phyloP scores from a whole-genome alignment of 2,797 vertebrate species.

The Poliocrania exsul region DNA sequence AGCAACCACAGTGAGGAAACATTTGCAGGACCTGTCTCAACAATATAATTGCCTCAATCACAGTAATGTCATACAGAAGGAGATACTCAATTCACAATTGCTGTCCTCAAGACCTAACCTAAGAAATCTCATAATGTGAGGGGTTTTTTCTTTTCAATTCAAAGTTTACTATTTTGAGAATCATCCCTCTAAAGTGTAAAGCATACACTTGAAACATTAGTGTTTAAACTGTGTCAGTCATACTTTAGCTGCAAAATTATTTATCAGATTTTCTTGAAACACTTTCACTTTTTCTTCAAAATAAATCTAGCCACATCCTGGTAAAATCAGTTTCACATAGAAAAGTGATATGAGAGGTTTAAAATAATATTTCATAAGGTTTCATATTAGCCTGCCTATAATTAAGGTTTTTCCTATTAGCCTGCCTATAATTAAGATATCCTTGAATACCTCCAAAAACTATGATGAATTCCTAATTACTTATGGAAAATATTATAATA shows the following conservation, averaged over 20 bases:
- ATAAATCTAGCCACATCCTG: background rate
- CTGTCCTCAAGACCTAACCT: background rate
- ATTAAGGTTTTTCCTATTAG: background rate
- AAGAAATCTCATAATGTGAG: background rate
- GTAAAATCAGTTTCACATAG: background rate
- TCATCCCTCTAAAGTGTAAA: background rate
- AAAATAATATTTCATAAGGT: background rate
- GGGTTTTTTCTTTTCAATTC: background rate
- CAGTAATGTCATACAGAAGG: background rate
- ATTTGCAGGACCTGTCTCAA: constrained; percentile 53
- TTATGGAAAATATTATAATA: background rate
- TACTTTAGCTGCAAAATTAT: background rate
- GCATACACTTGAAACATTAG: background rate
- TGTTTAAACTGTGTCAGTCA: background rate
- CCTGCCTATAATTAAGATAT: background rate
- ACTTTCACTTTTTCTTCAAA: background rate
- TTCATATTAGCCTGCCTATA: background rate
- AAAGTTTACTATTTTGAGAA: background rate
- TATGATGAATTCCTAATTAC: background rate
- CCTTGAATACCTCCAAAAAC: background rate
- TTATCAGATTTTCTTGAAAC: background rate
- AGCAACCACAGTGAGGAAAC: constrained; percentile 37
- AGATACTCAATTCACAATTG: background rate
- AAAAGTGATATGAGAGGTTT: background rate
- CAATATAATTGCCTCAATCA: constrained; percentile 32